Base-by-base conservation (phyloP, 2,888 invertebrate genomes). In the Marasmarcha lunaedactyla region DNA sequence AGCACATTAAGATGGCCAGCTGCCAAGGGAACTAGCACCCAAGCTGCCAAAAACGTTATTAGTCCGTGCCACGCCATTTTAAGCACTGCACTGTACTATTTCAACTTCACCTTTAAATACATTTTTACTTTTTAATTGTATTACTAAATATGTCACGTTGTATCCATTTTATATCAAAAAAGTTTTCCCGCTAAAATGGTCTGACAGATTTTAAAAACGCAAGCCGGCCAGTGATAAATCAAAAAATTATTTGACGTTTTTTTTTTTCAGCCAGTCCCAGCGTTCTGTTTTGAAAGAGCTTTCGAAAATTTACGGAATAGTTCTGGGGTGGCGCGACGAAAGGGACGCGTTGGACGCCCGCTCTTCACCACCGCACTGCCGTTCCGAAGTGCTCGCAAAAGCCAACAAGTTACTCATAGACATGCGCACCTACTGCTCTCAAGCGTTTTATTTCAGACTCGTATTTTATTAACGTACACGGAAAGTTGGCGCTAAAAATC, bases 1-100 rank as follows among this genome's bases (percentile, higher is more conserved):
- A 91, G 92, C 62, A 92, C 88, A 77, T 91, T 90, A 61, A 91
- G 87, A 84, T 91, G 90, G 70, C 88, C 87, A 69, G 87, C 84
- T 77, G 86, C 86, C 78, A 79, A 63, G 55, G 83, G 77, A 72
- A 81, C 67, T 44, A 77, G 65, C 13, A 12, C 34, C 64, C 71
- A 73, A 52, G 69, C 63, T 56, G 69, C 70, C 72, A 76, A 78
- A 52, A 68, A 73, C 55, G 76, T 63, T 56, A 73, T 63, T 52
- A 76, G 61, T 57, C 70, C 61, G 58, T 61, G 70, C 46, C 55
- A 57, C 57, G 68, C 71, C 78, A 79, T 73, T 55, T 51, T 53
- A 49, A 51, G 54, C 62, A 67, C 61, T 59, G 55, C 68, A 76
- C 66, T 61, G 52, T 52, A 67, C 63, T 66, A 71, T 72, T 77